A percentile compares a stretch with the other conserved stretches of the same genome.
Conservation (phyloP, 2,888 invertebrate genomes). For the Acleris literana region DNA sequence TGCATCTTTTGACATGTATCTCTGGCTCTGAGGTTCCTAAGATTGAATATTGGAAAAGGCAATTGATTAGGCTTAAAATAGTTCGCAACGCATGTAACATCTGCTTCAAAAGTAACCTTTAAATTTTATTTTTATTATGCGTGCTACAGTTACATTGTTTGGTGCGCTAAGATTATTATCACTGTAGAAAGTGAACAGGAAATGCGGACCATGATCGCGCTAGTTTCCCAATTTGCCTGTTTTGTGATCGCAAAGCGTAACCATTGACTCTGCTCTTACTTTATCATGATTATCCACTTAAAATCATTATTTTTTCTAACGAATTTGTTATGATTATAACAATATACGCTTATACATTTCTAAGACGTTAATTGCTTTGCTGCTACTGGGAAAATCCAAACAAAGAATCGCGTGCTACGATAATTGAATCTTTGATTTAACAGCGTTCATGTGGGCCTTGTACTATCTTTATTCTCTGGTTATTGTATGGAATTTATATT, state of each 20-base stretch:
- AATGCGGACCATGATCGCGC: slow-evolving; percentile 47
- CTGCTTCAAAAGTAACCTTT: not conserved
- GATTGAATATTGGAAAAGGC: slow-evolving; percentile 20
- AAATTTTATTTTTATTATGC: slow-evolving; percentile 9
- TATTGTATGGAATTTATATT: not conserved
- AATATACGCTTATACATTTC: slow-evolving; percentile 21
- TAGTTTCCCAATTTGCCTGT: slow-evolving; percentile 47
- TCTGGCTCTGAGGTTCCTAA: slow-evolving; percentile 1
- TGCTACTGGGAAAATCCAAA: slow-evolving; percentile 19
- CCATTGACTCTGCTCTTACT: slow-evolving; percentile 30
- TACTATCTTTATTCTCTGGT: not conserved
- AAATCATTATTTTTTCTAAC: no score
- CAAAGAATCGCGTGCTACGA: slow-evolving; percentile 19
- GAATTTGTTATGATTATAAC: not conserved
- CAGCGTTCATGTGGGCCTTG: slow-evolving; percentile 3
- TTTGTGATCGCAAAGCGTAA: slow-evolving; percentile 46
- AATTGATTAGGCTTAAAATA: slow-evolving; percentile 20
- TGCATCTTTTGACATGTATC: not conserved
- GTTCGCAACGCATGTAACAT: slow-evolving; percentile 8
- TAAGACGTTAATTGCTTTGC: slow-evolving; percentile 21
- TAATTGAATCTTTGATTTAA: slow-evolving; percentile 27
- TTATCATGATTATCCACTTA: slow-evolving; percentile 17
- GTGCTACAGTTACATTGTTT: slow-evolving; percentile 34
- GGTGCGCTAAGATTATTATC: slow-evolving; percentile 43
- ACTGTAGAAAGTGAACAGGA: slow-evolving; percentile 52